Base-by-base conservation (phyloP, 2,888 invertebrate species). In the Volucella inflata region DNA sequence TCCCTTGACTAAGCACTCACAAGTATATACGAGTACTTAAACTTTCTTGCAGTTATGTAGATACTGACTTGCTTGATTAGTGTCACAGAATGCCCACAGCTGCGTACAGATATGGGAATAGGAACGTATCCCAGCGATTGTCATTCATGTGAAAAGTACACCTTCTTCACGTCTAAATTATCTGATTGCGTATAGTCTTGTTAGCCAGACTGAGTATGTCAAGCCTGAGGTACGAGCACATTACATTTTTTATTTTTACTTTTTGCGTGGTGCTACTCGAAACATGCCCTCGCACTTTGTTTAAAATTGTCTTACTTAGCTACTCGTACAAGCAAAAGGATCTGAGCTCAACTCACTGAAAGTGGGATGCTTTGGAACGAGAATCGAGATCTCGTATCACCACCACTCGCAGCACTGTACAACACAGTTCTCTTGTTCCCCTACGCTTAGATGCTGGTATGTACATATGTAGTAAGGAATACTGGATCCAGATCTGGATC, bases 101-200 rank as follows among this genome's bases (percentile, higher is more conserved):
- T 16, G 21, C 51, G 42, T 44, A 59, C 9, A 16, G 1, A 38
- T 46, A 21, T 0, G 11, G 46, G 8, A 8, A 21, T 0, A 9
- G 46, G 8, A 8, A 14, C 30, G 17, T 55, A 53, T 71, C 51
- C 81, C 59, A 72, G 44, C 44, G 16, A 68, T 60, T 82, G 76
- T 77, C 71, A 68, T 65, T 70, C 67, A 67, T 60, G 67, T 83
- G 82, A 72, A 78, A 72, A 72, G 78, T 78, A 71, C 84, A 84
- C 59, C 79, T 84, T 75, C 79, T 40, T 70, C 70, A 65, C 76
- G 84, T 80, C 75, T 80, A 84, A 75, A 80, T 75, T 84, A 84
- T 84, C 84, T 75, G 84, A 84, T 84, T 75, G 70, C 80, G 75
- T 80, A 71, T 50, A 62, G 67, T 84, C 74, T 80, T 80, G 80